These are phyloP conservation scores for Orientallactaga sibirica DNA, from an alignment of 2,797 vertebrate species.

Conservation along the genomic window DNA sequence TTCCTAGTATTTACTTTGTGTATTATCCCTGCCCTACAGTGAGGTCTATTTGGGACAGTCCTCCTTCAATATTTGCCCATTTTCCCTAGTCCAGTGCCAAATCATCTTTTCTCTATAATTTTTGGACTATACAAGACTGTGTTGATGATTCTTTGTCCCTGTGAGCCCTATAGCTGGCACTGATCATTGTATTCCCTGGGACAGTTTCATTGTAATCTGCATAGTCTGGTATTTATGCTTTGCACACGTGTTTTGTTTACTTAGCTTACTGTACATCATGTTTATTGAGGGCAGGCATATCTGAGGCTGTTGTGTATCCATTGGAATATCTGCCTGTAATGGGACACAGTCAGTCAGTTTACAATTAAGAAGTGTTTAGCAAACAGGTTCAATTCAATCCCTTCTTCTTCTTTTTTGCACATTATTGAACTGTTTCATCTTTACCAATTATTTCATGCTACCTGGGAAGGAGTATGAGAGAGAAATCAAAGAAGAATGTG, in stretches of 20 bases:
- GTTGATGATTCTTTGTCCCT: neutral
- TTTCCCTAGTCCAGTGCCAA: neutral
- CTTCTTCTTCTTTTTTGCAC: neutral
- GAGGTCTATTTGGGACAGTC: neutral
- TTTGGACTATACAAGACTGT: neutral
- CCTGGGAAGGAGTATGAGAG: neutral
- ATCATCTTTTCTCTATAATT: neutral
- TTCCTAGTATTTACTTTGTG: neutral
- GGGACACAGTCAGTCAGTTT: constrained; percentile 15
- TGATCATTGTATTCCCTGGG: neutral
- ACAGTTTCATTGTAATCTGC: neutral
- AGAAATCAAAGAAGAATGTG: constrained; percentile 6
- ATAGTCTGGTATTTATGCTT: neutral
- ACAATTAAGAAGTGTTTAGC: constrained; percentile 31
- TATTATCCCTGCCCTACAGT: neutral
- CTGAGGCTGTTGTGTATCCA: constrained; percentile 27
- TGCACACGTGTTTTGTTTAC: neutral
- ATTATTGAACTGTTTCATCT: neutral
- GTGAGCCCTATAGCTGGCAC: neutral
- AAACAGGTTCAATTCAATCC: constrained; percentile 1
- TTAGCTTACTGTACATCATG: neutral
- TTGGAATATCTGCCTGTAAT: neutral
- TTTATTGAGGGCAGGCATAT: constrained; percentile 4
- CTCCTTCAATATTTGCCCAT: neutral
- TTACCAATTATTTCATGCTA: neutral